Conservation (phyloP, 2,888 invertebrate species). For the Aleiodes testaceus region DNA sequence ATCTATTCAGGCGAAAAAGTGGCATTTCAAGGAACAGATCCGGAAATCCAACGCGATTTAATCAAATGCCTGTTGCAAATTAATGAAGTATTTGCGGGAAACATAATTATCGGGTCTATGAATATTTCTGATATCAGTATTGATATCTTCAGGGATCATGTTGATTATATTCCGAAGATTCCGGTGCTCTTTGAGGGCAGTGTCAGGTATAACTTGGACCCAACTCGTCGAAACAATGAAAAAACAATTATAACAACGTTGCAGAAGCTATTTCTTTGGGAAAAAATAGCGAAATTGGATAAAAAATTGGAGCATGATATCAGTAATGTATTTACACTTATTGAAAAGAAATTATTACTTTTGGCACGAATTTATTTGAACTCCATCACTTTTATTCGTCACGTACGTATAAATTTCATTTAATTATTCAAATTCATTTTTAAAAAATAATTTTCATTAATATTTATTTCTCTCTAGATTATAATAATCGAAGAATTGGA, state of each 20-base stretch:
- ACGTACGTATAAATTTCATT: constrained; percentile 43
- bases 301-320: constrained; percentile 57
- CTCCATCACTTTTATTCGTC: constrained; percentile 46
- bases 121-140: constrained; percentile 53
- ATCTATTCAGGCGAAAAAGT: constrained; percentile 55
- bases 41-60: constrained; percentile 51
- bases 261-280: constrained; percentile 58
- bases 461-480: constrained; percentile 52
- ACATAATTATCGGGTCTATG: constrained; percentile 54
- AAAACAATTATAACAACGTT: constrained; percentile 53
- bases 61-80: constrained; percentile 56
- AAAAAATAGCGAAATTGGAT: constrained; percentile 55
- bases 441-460: constrained; percentile 17
- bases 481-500: constrained; percentile 53
- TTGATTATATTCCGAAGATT: constrained; percentile 56
- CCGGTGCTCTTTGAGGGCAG: constrained; percentile 57
- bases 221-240: constrained; percentile 50
- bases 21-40: constrained; percentile 49
- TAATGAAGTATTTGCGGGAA: constrained; percentile 54
- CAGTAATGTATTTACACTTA: constrained; percentile 52
- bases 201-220: constrained; percentile 59
- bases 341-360: constrained; percentile 56
- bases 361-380: constrained; percentile 57
- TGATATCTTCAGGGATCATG: constrained; percentile 52
- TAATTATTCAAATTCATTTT: constrained; percentile 18